Evolutionary conservation across 2,797 vertebrate species (phyloP).

Genomic region (Acrocephalus scirpaceus): DNA sequence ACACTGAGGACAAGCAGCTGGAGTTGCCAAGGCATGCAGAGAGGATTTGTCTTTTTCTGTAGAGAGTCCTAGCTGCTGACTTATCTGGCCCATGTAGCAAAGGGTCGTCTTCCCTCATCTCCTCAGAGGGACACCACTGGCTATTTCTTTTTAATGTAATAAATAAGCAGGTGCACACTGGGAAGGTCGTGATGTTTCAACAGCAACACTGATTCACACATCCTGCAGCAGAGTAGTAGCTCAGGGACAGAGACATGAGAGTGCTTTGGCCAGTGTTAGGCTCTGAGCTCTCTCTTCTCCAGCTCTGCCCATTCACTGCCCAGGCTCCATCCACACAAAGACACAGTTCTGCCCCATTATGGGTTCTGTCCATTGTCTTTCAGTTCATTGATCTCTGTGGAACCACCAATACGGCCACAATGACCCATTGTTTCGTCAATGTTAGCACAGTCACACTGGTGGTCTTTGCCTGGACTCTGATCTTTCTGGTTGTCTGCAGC

Average conservation of each 20-base stretch:
- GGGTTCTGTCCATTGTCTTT: not conserved
- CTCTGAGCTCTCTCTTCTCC: not conserved
- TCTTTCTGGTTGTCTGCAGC: not conserved
- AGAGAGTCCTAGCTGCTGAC: not conserved
- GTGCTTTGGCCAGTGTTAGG: not conserved
- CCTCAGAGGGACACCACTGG: not conserved
- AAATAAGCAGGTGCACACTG: no score
- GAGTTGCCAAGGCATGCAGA: no score
- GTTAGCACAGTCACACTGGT: not conserved
- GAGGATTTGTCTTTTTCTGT: no score
- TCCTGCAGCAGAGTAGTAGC: not conserved
- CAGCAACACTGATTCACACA: not conserved
- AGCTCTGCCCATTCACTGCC: not conserved
- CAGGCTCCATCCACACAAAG: not conserved
- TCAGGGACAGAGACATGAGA: not conserved
- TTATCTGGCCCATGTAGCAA: fast-evolving
- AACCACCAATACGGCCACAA: fast-evolving
- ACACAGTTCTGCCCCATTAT: fast-evolving
- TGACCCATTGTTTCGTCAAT: no score
- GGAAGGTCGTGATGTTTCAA: fast-evolving
- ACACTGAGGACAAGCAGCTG: no score
- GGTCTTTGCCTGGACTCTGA: not conserved
- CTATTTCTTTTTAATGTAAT: not conserved
- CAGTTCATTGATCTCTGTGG: not conserved
- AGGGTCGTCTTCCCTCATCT: fast-evolving